phyloP scores from a whole-genome alignment of 2,888 invertebrate species.

The Himalopsyche japonica region DNA sequence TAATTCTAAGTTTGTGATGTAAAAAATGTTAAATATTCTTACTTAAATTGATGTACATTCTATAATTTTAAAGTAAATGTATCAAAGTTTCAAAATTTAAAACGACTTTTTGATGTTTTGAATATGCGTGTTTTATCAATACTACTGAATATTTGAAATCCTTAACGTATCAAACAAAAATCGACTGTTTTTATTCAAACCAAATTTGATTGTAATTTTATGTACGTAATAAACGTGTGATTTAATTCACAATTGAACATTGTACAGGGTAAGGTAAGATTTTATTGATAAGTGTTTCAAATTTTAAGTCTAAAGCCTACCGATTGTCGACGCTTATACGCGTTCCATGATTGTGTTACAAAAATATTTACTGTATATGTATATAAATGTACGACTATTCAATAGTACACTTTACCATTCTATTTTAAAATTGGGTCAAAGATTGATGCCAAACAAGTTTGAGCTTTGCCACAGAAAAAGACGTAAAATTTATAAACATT shows the following conservation, averaged over 20 bases:
- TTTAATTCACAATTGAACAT: constrained; percentile 27
- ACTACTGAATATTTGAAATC: not conserved
- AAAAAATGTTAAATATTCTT: not conserved
- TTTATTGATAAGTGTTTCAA: constrained; percentile 18
- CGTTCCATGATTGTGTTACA: constrained; percentile 18
- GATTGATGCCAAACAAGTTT: not conserved
- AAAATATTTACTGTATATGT: constrained; percentile 8
- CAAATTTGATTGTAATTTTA: not conserved
- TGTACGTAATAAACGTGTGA: not conserved
- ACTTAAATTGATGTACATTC: not conserved
- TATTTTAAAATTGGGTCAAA: not conserved
- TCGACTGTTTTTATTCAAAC: not conserved
- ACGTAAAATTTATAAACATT: too few relatives aligned
- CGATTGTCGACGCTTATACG: constrained; percentile 25
- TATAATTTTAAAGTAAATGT: not conserved
- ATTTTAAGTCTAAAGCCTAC: constrained; percentile 25
- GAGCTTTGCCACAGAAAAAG: not conserved
- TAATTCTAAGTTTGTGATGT: not conserved
- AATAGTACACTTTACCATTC: not conserved
- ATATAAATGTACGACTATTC: not conserved
- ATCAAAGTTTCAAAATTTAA: not conserved
- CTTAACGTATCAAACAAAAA: not conserved
- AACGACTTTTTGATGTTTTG: not conserved
- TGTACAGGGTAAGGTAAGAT: constrained; percentile 35
- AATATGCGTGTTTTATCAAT: not conserved